Base-by-base conservation (phyloP, 1,140 invertebrate genomes). In the Drepana arcuata region DNA sequence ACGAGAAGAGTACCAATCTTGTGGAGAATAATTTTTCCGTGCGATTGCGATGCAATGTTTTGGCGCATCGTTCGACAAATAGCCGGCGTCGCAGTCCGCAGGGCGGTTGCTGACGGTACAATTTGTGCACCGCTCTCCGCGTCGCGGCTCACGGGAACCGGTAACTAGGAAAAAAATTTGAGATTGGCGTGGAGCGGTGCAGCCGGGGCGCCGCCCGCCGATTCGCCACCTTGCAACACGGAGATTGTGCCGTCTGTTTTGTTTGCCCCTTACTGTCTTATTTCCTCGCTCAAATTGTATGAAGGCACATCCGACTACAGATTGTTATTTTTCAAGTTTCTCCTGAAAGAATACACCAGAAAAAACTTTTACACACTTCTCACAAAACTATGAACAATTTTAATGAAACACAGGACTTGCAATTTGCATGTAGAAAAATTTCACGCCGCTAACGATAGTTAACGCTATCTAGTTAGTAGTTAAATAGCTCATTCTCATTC, bases 41-140 rank as follows among this genome's bases (percentile, higher is more conserved):
- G 50, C 69, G 67, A 80, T 80, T 73, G 65, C 71, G 54, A 69
- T 70, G 69, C 60, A 62, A 75, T 80, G 74, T 77, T 81, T 78
- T 71, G 77, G 74, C 70, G 73, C 70, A 79, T 65, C 67, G 73
- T 71, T 78, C 70, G 69, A 72, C 72, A 77, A 81, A 79, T 73
- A 77, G 71, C 64, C 58, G 52, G 48, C 63, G 59, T 67, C 57
- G 73, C 55, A 68, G 65, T 68, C 61, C 58, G 68, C 66, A 77
- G 61, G 63, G 69, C 64, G 66, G 56, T 58, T 34, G 73, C 74
- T 75, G 69, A 77, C 65, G 65, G 38, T 58, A 63, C 74, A 69
- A 72, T 82, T 70, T 75, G 46, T 53, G 46, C 65, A 47, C 48
- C 55, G 48, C 42, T 41, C 16, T 21, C 34, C 31, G 28, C 31